Conservation (phyloP, 2,888 invertebrate genomes). For the Poecilobothrus nobilitatus region DNA sequence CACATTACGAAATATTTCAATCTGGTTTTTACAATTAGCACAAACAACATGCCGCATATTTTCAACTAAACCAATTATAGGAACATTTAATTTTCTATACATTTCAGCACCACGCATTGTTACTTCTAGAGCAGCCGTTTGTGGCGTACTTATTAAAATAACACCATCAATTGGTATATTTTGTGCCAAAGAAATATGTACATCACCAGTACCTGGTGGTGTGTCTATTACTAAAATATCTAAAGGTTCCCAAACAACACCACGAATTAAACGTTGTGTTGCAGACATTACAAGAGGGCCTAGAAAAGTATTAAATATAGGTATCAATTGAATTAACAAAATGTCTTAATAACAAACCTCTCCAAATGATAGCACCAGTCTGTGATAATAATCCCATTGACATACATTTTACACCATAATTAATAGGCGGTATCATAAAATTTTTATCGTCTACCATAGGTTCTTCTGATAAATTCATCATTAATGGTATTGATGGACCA, state of each 20-base stretch:
- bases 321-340: too few species aligned
- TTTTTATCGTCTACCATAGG: constrained; percentile 66
- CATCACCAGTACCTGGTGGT: constrained; percentile 95
- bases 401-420: constrained; percentile 93
- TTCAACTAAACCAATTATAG: constrained; percentile 79
- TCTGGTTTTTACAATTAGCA: constrained; percentile 62
- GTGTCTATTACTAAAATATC: constrained; percentile 89
- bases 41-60: constrained; percentile 82
- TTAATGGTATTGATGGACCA: constrained; percentile 85
- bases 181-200: constrained; percentile 83
- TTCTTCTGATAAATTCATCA: constrained; percentile 86
- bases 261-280: constrained; percentile 70
- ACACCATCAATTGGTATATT: constrained; percentile 80
- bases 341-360: constrained; percentile 49
- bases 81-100: constrained; percentile 75
- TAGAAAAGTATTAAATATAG: too few species aligned
- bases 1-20: constrained; percentile 64
- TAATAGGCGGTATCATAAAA: constrained; percentile 76
- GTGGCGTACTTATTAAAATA: constrained; percentile 88
- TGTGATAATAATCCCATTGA: constrained; percentile 91
- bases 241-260: constrained; percentile 81
- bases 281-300: constrained; percentile 90
- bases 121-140: constrained; percentile 77
- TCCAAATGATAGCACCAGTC: constrained; percentile 82
- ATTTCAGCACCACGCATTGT: constrained; percentile 78